phyloP scores from a whole-genome alignment of 2,888 invertebrate genomes.

The Ormyrus labotus region DNA sequence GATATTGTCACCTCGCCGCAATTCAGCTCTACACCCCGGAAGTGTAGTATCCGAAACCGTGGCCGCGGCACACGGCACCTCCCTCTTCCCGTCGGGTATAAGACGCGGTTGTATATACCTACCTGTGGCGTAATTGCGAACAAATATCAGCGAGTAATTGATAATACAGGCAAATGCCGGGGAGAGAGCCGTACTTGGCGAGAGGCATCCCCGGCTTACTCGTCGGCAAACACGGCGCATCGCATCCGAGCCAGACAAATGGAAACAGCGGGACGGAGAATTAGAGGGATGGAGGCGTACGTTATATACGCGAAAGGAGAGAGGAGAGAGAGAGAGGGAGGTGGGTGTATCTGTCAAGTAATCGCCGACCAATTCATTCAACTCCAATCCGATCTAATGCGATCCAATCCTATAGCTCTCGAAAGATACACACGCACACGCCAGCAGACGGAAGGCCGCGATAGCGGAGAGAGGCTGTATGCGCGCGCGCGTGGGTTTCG shows the following conservation, averaged over 20 bases:
- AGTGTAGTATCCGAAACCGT: constrained; percentile 33
- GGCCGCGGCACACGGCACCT: not conserved
- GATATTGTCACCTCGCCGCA: constrained; percentile 52
- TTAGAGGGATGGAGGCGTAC: constrained; percentile 32
- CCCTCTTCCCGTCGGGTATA: not conserved
- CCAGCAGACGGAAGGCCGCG: not conserved
- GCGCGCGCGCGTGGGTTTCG: not conserved
- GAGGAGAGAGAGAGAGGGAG: not conserved
- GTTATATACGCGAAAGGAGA: not conserved
- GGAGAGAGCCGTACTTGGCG: not conserved
- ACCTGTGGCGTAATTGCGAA: constrained; percentile 47
- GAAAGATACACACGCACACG: not conserved
- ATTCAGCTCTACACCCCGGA: constrained; percentile 19
- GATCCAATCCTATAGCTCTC: constrained; percentile 51
- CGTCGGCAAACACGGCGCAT: constrained; percentile 4
- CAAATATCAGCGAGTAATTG: constrained; percentile 56
- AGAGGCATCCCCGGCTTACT: not conserved
- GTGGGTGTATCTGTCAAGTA: constrained; percentile 53
- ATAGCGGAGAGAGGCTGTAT: not conserved
- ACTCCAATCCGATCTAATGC: constrained; percentile 57
- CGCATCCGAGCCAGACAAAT: constrained; percentile 15
- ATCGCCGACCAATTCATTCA: constrained; percentile 57
- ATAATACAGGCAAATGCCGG: constrained; percentile 50
- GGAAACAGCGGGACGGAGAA: constrained; percentile 41
- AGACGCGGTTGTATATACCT: constrained; percentile 6